phyloP scores from a whole-genome alignment of 2,797 vertebrate species.

The Sardinella longiceps region DNA sequence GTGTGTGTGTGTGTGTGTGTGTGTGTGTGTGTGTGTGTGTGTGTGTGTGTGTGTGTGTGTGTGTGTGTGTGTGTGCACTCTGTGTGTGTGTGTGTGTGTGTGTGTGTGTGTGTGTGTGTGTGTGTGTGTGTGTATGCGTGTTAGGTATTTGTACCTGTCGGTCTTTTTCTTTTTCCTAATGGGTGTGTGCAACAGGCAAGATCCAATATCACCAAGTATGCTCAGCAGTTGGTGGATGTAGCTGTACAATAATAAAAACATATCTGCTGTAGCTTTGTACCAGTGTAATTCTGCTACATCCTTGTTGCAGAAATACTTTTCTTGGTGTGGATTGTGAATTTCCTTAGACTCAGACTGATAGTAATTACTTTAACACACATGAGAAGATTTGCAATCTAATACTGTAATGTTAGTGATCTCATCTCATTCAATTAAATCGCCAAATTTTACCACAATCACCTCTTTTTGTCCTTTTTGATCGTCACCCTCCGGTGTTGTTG shows the following conservation, averaged over 20 bases:
- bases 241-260: slow-evolving; percentile 45
- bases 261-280: slow-evolving; percentile 34
- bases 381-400: too few species aligned
- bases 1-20: slow-evolving; percentile 11
- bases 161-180: slow-evolving; percentile 22
- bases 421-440: too few species aligned
- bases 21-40: slow-evolving; percentile 1
- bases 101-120: slow-evolving; percentile 46
- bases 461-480: too few species aligned
- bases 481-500: too few species aligned
- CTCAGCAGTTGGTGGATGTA: slow-evolving; percentile 49
- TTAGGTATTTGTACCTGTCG: slow-evolving; percentile 37
- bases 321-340: neutral
- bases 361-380: too few species aligned
- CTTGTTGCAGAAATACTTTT: neutral
- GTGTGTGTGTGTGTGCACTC: slow-evolving; percentile 36
- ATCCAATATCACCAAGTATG: too few species aligned
- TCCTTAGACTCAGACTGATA: too few species aligned
- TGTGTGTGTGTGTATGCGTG: slow-evolving; percentile 41
- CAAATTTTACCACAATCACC: too few species aligned
- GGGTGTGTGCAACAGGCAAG: slow-evolving; percentile 13
- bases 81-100: slow-evolving; percentile 23
- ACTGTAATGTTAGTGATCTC: too few species aligned
- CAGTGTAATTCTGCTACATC: too few species aligned
- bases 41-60: slow-evolving; percentile 37